phyloP scores from a whole-genome alignment of 1,140 invertebrate genomes.

The Caenorhabditis tropicalis region DNA sequence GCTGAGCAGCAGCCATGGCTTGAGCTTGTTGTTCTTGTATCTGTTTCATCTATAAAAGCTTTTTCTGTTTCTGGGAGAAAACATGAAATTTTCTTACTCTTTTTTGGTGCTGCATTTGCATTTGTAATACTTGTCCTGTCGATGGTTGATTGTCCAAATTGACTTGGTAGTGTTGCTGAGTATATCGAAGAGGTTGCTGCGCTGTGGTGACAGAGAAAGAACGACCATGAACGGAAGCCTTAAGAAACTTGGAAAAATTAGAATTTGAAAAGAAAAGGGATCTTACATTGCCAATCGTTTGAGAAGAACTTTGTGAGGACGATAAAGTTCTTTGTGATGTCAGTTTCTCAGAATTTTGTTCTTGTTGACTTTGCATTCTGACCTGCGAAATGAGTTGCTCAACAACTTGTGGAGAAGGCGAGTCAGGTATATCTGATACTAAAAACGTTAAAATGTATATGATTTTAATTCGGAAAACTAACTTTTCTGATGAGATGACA shows the following conservation, averaged over 20 bases:
- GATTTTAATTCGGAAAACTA: background rate
- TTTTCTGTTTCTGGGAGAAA: too few relatives aligned
- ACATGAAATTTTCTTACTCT: conserved; percentile 18
- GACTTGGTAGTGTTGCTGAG: background rate
- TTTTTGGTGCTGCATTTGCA: conserved; percentile 28
- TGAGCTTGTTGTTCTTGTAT: conserved; percentile 16
- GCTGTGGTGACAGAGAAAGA: background rate
- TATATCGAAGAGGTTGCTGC: conserved; percentile 8
- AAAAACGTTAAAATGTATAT: background rate
- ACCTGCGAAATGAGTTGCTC: conserved; percentile 7
- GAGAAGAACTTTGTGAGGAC: background rate
- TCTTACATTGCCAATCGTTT: background rate
- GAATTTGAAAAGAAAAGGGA: background rate
- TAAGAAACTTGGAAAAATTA: background rate
- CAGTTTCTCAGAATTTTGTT: background rate
- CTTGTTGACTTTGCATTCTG: conserved; percentile 9
- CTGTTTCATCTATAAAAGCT: background rate
- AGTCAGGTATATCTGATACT: background rate
- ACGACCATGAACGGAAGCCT: conserved; percentile 2
- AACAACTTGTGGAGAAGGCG: background rate
- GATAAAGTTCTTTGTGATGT: background rate
- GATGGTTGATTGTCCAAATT: conserved; percentile 25
- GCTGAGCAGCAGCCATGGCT: background rate
- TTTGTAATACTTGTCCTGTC: conserved; percentile 4
- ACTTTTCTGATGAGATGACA: conserved; percentile 48